Evolutionary conservation across 1,140 invertebrate genomes (phyloP).

Genomic region (Gonatopus flavifemur): DNA sequence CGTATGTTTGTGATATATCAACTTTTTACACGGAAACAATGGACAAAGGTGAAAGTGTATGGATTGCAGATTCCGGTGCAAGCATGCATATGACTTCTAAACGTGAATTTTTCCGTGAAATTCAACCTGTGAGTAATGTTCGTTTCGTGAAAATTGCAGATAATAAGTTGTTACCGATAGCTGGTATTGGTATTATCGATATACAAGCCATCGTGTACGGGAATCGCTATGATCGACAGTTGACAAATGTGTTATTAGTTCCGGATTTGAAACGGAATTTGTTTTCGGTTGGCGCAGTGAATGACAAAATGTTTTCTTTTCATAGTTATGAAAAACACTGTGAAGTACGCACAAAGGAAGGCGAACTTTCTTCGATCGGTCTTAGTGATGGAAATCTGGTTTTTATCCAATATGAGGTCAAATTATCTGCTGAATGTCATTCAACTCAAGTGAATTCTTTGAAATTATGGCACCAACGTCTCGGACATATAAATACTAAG

Average conservation of each 20-base stretch:
- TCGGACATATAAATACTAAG: conserved; percentile 10
- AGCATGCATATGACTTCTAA: conserved; percentile 8
- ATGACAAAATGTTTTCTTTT: conserved; percentile 6
- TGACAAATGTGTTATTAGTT: conserved; percentile 9
- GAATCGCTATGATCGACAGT: not conserved
- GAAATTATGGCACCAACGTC: conserved; percentile 6
- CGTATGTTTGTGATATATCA: not conserved
- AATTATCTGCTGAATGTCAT: not conserved
- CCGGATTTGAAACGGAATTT: conserved; percentile 10
- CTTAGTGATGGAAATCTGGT: conserved; percentile 7
- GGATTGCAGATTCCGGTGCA: conserved; percentile 3
- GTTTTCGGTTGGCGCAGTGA: conserved; percentile 11
- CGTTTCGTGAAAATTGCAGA: conserved; percentile 4
- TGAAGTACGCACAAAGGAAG: not conserved
- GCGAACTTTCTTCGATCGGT: not conserved
- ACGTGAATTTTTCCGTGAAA: not conserved
- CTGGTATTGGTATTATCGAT: not conserved
- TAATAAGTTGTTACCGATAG: not conserved
- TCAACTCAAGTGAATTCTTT: not conserved
- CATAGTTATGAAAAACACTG: not conserved
- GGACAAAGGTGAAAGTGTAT: not conserved
- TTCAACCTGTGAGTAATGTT: conserved; percentile 1
- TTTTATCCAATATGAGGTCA: conserved; percentile 11
- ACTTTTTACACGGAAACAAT: not conserved
- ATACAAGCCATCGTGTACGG: conserved; percentile 4